These are phyloP conservation scores for Drosophila kanapiae DNA, from an alignment of 1,140 invertebrate species.

Conservation along the genomic window DNA sequence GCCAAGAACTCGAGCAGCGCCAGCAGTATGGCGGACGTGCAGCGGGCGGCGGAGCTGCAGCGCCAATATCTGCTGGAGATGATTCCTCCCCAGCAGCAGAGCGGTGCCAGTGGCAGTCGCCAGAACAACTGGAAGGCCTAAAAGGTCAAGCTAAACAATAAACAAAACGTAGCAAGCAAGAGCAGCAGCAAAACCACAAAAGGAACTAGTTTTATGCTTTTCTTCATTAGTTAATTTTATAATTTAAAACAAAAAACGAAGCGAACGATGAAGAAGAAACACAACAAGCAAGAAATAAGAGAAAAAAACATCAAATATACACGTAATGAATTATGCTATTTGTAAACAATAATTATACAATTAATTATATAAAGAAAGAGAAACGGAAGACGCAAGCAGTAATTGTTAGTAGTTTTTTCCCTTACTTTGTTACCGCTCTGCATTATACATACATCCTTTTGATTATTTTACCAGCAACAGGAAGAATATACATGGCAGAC, in stretches of 20 bases:
- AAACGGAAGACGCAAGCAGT: slow-evolving; percentile 42
- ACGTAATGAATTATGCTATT: slow-evolving; percentile 73
- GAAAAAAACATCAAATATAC: slow-evolving; percentile 60
- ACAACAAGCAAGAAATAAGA: slow-evolving; percentile 34
- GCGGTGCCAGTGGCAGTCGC: slow-evolving; percentile 79
- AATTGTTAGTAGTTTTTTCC: slow-evolving; percentile 69
- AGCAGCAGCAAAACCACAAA: slow-evolving; percentile 34
- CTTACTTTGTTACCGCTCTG: slow-evolving; percentile 53
- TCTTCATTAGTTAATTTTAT: slow-evolving; percentile 80
- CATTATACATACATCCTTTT: slow-evolving; percentile 47
- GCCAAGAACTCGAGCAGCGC: slow-evolving; percentile 86
- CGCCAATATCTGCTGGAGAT: slow-evolving; percentile 98
- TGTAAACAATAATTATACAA: slow-evolving; percentile 78
- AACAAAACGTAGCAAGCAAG: background rate
- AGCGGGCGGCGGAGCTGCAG: slow-evolving; percentile 94
- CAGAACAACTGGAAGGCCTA: slow-evolving; percentile 85
- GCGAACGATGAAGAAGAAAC: slow-evolving; percentile 23
- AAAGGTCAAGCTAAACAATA: slow-evolving; percentile 30
- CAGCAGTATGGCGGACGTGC: slow-evolving; percentile 90
- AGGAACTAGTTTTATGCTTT: slow-evolving; percentile 62
- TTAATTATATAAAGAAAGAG: slow-evolving; percentile 66
- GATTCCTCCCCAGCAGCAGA: slow-evolving; percentile 92
- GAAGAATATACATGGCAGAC: slow-evolving; percentile 26
- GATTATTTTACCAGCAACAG: slow-evolving; percentile 31
- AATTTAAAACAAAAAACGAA: slow-evolving; percentile 58